These are phyloP conservation scores for Epizoanthus rinbou DNA, from an alignment of 92 coral and sea anemone species.

Conservation along the genomic window DNA sequence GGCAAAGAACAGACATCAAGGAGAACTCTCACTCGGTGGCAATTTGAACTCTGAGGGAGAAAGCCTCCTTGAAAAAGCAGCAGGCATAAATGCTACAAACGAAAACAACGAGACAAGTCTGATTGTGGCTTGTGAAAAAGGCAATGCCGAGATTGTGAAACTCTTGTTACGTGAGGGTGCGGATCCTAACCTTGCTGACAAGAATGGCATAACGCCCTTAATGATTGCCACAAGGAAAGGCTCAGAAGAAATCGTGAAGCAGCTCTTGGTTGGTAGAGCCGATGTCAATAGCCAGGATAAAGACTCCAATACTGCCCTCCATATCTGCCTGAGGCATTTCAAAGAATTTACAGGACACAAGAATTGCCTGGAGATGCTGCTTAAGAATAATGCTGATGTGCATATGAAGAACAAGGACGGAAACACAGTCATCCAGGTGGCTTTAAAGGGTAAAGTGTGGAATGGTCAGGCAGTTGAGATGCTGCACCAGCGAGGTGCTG, in stretches of 20 bases:
- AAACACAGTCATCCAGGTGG: slow-evolving; percentile 63
- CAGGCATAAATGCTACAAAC: slow-evolving; percentile 58
- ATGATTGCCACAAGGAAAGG: slow-evolving; percentile 77
- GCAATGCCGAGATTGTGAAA: slow-evolving; percentile 68
- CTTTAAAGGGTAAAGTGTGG: slow-evolving; percentile 69
- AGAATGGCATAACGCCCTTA: slow-evolving; percentile 72
- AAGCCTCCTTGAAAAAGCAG: slow-evolving; percentile 9
- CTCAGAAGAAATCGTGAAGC: slow-evolving; percentile 69
- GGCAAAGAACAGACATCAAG: slow-evolving; percentile 51
- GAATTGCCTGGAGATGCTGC: slow-evolving; percentile 71
- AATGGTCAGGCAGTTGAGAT: slow-evolving; percentile 79
- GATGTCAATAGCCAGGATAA: slow-evolving; percentile 60
- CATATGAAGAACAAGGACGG: slow-evolving; percentile 71
- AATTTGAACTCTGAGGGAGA: slow-evolving; percentile 5
- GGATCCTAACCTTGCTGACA: slow-evolving; percentile 65
- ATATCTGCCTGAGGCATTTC: slow-evolving; percentile 69
- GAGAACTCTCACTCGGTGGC: slow-evolving; percentile 46
- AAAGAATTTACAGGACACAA: slow-evolving; percentile 77
- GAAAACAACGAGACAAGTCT: slow-evolving; percentile 76
- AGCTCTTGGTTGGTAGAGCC: slow-evolving; percentile 65
- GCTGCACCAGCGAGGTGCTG: slow-evolving; percentile 76
- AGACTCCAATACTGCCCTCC: slow-evolving; percentile 80
- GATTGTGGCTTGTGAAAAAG: slow-evolving; percentile 85
- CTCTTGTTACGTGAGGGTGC: slow-evolving; percentile 75
- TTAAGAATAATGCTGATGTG: slow-evolving; percentile 60